Evolutionary conservation across 1,140 invertebrate genomes (phyloP).

Genomic region (Eumaeus atala): DNA sequence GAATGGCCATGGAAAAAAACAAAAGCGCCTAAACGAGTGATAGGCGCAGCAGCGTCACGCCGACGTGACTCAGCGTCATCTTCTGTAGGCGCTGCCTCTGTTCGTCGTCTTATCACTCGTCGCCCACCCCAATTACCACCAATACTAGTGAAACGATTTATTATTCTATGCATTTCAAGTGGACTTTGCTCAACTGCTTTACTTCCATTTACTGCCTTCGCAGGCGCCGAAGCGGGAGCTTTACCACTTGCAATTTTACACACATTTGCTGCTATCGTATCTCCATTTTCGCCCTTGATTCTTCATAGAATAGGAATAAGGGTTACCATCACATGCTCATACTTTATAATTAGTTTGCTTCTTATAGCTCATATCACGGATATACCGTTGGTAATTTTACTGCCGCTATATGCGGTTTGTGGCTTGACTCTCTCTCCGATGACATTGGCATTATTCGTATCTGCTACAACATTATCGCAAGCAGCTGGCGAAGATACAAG

Average conservation of each 20-base stretch:
- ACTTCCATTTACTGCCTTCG: conserved; percentile 56
- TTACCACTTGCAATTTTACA: conserved; percentile 72
- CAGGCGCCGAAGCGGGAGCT: conserved; percentile 67
- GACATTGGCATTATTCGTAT: conserved; percentile 74
- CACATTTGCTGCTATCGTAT: conserved; percentile 76
- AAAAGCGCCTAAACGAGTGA: conserved; percentile 32
- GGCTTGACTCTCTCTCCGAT: conserved; percentile 76
- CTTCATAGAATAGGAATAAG: conserved; percentile 55
- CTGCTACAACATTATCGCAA: conserved; percentile 61
- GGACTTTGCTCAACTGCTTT: conserved; percentile 64
- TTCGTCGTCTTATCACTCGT: conserved; percentile 76
- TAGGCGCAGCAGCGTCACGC: conserved; percentile 41
- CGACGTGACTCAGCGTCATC: conserved; percentile 79
- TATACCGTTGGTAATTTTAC: conserved; percentile 55
- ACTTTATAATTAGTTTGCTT: conserved; percentile 43
- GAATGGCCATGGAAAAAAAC: conserved; percentile 64
- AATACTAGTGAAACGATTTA: conserved; percentile 74
- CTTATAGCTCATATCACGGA: conserved; percentile 48
- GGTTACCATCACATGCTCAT: conserved; percentile 39
- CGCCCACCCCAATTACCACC: conserved; percentile 50
- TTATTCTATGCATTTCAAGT: conserved; percentile 63
- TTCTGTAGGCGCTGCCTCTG: conserved; percentile 80
- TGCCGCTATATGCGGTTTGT: conserved; percentile 77
- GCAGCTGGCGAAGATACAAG: conserved; percentile 58
- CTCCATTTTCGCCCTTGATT: conserved; percentile 77